Evolutionary conservation across 2,888 invertebrate species (phyloP).

Genomic region (Drosophila vallismaia): DNA sequence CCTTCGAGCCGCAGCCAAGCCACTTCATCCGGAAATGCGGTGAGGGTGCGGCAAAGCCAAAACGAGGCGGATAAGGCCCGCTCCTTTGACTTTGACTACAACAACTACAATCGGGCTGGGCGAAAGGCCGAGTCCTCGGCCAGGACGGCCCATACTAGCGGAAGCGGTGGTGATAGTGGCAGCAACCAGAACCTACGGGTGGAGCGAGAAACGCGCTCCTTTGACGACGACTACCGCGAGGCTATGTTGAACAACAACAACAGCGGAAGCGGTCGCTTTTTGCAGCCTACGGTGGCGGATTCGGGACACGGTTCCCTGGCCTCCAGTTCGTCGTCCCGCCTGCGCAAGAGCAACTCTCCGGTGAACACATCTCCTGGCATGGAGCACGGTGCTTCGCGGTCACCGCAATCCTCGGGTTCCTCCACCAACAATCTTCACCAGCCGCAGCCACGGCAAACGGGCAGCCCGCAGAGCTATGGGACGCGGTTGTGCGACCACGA

Average conservation of each 20-base stretch:
- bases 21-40: constrained; percentile 35
- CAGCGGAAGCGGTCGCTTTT: constrained; percentile 61
- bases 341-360: constrained; percentile 77
- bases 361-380: constrained; percentile 41
- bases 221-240: constrained; percentile 83
- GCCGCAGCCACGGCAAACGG: constrained; percentile 72
- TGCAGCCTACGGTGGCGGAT: constrained; percentile 58
- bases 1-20: constrained; percentile 39
- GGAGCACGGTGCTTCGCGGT: constrained; percentile 68
- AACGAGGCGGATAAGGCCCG: constrained; percentile 82
- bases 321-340: constrained; percentile 40
- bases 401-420: constrained; percentile 82
- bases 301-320: constrained; percentile 7
- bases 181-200: constrained; percentile 78
- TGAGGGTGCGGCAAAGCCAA: constrained; percentile 67
- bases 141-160: constrained; percentile 44
- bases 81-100: constrained; percentile 83
- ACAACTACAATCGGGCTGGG: constrained; percentile 70
- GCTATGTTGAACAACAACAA: constrained; percentile 73
- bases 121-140: constrained; percentile 2
- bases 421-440: constrained; percentile 76
- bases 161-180: constrained; percentile 60
- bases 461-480: constrained; percentile 83
- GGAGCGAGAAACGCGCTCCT: constrained; percentile 83
- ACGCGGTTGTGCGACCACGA: constrained; percentile 83